Conservation (phyloP, 1,140 invertebrate genomes). For the Neodiprion fabricii region DNA sequence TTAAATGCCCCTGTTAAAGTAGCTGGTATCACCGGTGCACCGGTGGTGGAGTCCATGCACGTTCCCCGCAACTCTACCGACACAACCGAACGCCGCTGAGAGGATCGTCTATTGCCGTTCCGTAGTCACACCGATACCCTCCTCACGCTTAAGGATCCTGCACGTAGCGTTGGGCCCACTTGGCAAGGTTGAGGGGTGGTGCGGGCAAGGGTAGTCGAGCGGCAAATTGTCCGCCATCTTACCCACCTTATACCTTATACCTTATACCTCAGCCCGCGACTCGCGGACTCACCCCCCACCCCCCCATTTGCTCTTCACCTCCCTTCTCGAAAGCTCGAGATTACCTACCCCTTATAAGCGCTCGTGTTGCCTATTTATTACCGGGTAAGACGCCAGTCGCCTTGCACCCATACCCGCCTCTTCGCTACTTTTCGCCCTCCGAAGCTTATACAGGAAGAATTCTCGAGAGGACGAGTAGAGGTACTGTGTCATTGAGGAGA, state of each 20-base stretch:
- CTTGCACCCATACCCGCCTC: slow-evolving; percentile 29
- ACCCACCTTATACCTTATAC: slow-evolving; percentile 59
- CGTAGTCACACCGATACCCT: not conserved
- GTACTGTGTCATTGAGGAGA: too few relatives aligned
- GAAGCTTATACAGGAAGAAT: not conserved
- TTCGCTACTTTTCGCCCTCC: not conserved
- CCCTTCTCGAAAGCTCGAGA: slow-evolving; percentile 52
- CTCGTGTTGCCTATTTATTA: slow-evolving; percentile 62
- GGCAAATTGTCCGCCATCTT: slow-evolving; percentile 65
- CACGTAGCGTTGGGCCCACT: not conserved
- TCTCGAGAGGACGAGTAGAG: not conserved
- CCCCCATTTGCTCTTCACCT: not conserved
- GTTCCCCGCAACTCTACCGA: not conserved
- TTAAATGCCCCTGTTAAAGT: slow-evolving; percentile 5
- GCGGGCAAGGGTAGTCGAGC: slow-evolving; percentile 61
- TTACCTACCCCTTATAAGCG: slow-evolving; percentile 61
- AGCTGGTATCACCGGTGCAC: not conserved
- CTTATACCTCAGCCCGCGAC: slow-evolving; percentile 8
- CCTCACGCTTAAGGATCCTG: too few relatives aligned
- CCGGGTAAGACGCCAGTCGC: slow-evolving; percentile 35
- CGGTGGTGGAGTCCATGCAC: not conserved
- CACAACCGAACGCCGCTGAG: not conserved
- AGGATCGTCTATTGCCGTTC: not conserved
- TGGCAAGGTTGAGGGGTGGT: slow-evolving; percentile 37
- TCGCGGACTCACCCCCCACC: slow-evolving; percentile 2